Base-by-base conservation (phyloP, 2,888 invertebrate genomes). In the Lasioglossum pauxillum region DNA sequence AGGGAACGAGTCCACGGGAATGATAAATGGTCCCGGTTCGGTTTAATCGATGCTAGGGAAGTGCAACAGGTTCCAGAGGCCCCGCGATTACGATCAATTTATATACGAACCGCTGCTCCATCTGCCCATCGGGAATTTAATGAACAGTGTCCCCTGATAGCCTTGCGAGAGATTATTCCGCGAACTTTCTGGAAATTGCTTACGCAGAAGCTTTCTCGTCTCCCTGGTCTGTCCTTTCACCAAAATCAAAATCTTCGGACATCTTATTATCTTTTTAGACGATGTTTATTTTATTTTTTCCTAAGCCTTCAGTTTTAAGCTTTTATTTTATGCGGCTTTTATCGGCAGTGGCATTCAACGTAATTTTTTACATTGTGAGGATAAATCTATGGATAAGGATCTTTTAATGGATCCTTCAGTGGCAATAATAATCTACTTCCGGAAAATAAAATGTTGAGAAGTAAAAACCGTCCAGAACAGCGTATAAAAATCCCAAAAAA, bases 1-100 rank as follows among this genome's bases (percentile, higher is more conserved):
- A 35, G 77, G 77, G 80, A 85, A 83, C 81, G 67, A 86, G 81
- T 81, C n/a, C 57, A 14, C n/a, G 67, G 12, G 64, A 78, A 81
- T 87, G 86, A 87, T 86, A 71, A 86, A 86, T 44, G 78, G 72
- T 67, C 75, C 74, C 53, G 81, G 77, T 67, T 79, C 74, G 53
- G 71, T 81, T 79, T 87, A 86, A 87, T 86, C 86, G 83, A 77
- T 64, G 76, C 71, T 60, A 81, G 57, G 81, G 83, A 87, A 83
- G 80, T 41, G 86, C 87, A 87, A 87, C 87, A 84, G 87, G 87
- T 87, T 87, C 69, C 77, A 67, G 85, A 82, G 73, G 64, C 80
- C 38, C 31, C 80, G 79, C 49, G 84, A 82, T 84, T 67, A 79
- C 35, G 72, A 73, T 79, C 74, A 74, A 86, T 86, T 77, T 86